These are phyloP conservation scores for Cladopsammia gracilis DNA, from an alignment of 64 coral and sea anemone species.

Conservation along the genomic window DNA sequence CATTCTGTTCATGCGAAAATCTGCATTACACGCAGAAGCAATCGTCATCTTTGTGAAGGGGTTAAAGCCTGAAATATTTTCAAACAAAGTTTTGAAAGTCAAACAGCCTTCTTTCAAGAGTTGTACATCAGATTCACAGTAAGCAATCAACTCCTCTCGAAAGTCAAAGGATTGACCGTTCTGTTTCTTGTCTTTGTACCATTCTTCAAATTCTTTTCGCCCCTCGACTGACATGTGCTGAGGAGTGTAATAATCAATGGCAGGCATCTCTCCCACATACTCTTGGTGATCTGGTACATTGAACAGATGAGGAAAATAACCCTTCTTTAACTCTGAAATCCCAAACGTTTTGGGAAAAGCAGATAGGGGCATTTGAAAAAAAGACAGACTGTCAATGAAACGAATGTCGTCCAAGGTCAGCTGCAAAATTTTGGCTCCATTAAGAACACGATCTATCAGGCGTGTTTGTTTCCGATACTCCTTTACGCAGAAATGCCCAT, in stretches of 20 bases:
- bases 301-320: neutral
- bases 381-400: neutral
- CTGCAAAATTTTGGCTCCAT: no score
- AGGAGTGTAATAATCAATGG: neutral
- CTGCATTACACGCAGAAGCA: conserved; percentile 18
- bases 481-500: no score
- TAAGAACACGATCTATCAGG: no score
- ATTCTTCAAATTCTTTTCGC: neutral
- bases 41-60: neutral
- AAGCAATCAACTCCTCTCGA: neutral
- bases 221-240: neutral
- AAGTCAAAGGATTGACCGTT: neutral
- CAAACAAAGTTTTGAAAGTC: neutral
- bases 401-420: no score
- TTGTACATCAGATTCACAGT: neutral
- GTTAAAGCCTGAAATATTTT: neutral
- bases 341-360: neutral
- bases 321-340: neutral
- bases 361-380: neutral
- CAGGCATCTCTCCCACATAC: neutral
- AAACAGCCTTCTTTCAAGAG: conserved; percentile 12
- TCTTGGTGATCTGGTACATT: neutral
- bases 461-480: no score
- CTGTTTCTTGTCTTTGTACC: neutral
- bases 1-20: neutral